phyloP scores from a whole-genome alignment of 2,888 invertebrate genomes.

The Saturnia japonica region DNA sequence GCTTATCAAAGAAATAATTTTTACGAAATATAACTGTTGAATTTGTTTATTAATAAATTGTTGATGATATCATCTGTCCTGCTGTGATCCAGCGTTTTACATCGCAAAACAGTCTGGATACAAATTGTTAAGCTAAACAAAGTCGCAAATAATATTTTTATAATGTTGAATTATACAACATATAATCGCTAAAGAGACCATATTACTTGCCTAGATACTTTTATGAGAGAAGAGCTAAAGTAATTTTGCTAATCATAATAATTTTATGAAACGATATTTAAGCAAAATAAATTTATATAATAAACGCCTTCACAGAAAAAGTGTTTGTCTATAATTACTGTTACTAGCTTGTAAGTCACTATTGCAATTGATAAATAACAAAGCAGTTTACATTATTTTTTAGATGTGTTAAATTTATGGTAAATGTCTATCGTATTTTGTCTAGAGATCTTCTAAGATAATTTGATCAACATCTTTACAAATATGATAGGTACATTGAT shows the following conservation, averaged over 20 bases:
- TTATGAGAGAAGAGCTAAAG: background rate
- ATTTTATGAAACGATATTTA: background rate
- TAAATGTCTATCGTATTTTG: background rate
- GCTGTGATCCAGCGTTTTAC: background rate
- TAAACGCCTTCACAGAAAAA: background rate
- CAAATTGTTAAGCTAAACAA: background rate
- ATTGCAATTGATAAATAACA: conserved; percentile 1
- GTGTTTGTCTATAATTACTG: background rate
- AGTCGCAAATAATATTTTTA: conserved; percentile 5
- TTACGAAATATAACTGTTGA: background rate
- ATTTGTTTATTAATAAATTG: background rate
- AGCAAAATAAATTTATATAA: background rate
- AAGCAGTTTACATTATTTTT: background rate
- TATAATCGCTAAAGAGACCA: background rate
- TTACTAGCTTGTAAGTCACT: conserved; percentile 7
- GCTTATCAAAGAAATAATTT: background rate
- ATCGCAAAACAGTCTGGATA: background rate
- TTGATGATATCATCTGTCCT: background rate
- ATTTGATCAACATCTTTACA: background rate
- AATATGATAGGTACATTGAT: background rate
- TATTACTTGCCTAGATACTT: background rate
- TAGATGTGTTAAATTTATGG: background rate
- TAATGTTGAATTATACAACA: conserved; percentile 10
- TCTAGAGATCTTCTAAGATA: conserved; percentile 2
- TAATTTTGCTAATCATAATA: background rate